Percentiles rank a stretch among this genome's conserved stretches.
Conservation (phyloP, 1,140 invertebrate genomes). For the Platyscapa corneri region DNA sequence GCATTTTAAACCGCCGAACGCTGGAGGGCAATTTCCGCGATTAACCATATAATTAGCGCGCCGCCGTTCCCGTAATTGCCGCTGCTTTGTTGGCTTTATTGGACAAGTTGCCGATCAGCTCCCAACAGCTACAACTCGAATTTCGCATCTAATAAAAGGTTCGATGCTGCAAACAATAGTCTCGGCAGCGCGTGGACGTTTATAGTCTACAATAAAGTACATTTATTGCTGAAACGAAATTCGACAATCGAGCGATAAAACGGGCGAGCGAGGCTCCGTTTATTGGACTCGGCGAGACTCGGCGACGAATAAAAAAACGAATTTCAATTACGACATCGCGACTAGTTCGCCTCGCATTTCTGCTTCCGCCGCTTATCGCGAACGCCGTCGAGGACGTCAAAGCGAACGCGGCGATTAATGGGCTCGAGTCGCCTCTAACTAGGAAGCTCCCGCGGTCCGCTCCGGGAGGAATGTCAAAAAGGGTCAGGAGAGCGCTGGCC, state of each 20-base stretch:
- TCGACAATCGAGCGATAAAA: background rate
- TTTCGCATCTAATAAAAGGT: background rate
- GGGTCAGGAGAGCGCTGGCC: background rate
- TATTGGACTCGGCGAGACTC: too few species aligned
- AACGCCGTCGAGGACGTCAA: background rate
- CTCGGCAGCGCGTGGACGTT: background rate
- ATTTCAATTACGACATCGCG: too few species aligned
- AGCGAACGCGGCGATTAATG: background rate
- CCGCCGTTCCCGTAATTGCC: background rate
- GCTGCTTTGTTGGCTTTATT: background rate
- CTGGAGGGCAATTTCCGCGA: too few species aligned
- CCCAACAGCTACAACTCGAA: background rate
- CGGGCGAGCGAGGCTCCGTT: too few species aligned
- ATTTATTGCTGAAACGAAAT: background rate
- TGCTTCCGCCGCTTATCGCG: background rate
- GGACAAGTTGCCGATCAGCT: background rate
- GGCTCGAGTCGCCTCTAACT: background rate
- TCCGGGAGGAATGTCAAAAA: background rate
- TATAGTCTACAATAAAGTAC: background rate
- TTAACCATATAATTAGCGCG: too few species aligned
- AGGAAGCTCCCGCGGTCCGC: background rate
- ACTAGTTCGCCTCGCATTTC: background rate
- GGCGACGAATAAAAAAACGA: background rate
- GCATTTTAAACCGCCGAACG: too few species aligned
- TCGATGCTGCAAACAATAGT: background rate